Evolutionary conservation across 2,888 invertebrate species (phyloP), one percentile per base, ranked within the genome.

Genomic region (Stenoptilia bipunctidactyla): DNA sequence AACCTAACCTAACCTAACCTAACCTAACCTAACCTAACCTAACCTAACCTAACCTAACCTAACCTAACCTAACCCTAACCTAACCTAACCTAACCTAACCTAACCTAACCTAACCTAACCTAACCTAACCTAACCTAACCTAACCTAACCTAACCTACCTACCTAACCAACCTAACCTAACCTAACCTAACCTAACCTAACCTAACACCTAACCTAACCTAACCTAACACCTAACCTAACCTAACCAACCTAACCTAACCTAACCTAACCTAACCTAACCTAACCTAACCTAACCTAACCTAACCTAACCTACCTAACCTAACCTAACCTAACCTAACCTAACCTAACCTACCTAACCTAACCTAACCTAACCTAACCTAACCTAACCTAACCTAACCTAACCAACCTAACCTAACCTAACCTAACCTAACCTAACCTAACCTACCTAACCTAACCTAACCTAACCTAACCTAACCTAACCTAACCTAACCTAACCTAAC

Each of bases 401-500:
- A 44, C n/a, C n/a, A n/a, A n/a, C n/a, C n/a, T n/a, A n/a, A n/a
- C n/a, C n/a, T n/a, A n/a, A n/a, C n/a, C n/a, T n/a, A n/a, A n/a
- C n/a, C n/a, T n/a, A n/a, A n/a, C n/a, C n/a, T n/a, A n/a, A n/a
- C n/a, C n/a, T n/a, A n/a, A n/a, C n/a, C n/a, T n/a, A n/a, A n/a
- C n/a, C n/a, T n/a, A n/a, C n/a, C n/a, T n/a, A n/a, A n/a, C 47
- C 46, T 42, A 46, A 47, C 46, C 47, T 44, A 47, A 46, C 46
- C 45, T 44, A 47, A 42, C 51, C 46, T 44, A 51, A 43, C 52
- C 47, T 40, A 46, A 42, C 46, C 46, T 42, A 47, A 46, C 50
- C 50, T 42, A 50, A 49, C 46, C 50, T 44, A 43, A 51, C 47
- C 48, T 48, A 49, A 49, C 52, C 52, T 46, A 49, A 50, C 54